A percentile compares a stretch with the other conserved stretches of the same genome.
Conservation (phyloP, 2,113 vertebrate species). For the Maccullochella peelii region DNA sequence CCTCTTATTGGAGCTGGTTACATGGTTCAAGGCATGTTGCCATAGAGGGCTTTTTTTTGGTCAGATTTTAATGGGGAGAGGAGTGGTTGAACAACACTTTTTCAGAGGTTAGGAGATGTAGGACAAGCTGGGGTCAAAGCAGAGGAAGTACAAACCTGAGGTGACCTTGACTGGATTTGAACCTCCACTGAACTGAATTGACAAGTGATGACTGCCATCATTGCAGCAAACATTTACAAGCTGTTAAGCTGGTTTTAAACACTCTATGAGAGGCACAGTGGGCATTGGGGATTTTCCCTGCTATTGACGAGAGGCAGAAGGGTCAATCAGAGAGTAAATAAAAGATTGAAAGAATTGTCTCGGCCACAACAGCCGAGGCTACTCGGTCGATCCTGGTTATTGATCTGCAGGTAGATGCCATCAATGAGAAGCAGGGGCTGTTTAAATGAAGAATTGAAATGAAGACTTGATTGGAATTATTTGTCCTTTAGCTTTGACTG, state of each 20-base stretch:
- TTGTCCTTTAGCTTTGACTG: conserved; percentile 64
- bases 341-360: conserved; percentile 84
- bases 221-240: conserved; percentile 61
- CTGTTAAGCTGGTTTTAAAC: conserved; percentile 75
- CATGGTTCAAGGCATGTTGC: conserved; percentile 36
- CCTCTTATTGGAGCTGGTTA: conserved; percentile 38
- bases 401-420: conserved; percentile 76
- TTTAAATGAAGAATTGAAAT: conserved; percentile 73
- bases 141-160: conserved; percentile 26
- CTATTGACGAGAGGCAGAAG: conserved; percentile 72
- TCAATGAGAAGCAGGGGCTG: conserved; percentile 67
- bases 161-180: conserved; percentile 66
- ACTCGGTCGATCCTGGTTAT: conserved; percentile 78
- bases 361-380: conserved; percentile 69
- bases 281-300: conserved; percentile 62
- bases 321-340: conserved; percentile 84
- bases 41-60: conserved; percentile 17
- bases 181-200: conserved; percentile 25
- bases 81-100: conserved; percentile 18
- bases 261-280: conserved; percentile 61
- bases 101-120: conserved; percentile 7
- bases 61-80: conserved; percentile 34
- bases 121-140: conserved; percentile 34
- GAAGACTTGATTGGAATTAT: conserved; percentile 69
- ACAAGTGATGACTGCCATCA: conserved; percentile 45